Evolutionary conservation across 2,797 vertebrate species (phyloP).

Genomic region (Buceros bicornis): DNA sequence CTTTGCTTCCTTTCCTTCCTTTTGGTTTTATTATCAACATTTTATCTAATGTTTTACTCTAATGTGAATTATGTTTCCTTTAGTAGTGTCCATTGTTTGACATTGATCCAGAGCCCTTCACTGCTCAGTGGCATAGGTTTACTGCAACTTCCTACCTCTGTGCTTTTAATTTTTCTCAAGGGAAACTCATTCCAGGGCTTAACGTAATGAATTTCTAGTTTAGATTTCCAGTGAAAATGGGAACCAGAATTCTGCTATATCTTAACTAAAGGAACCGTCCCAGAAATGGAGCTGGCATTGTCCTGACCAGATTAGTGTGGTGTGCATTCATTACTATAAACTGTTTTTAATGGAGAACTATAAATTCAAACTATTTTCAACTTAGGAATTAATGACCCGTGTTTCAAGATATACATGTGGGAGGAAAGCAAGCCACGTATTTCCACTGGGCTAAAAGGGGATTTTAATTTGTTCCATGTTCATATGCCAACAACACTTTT

Average conservation of each 20-base stretch:
- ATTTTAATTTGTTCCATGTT: background rate
- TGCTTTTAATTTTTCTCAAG: constrained; percentile 73
- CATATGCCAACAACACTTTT: background rate
- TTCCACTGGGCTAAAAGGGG: background rate
- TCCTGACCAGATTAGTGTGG: constrained; percentile 32
- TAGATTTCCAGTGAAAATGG: constrained; percentile 66
- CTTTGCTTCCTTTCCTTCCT: constrained; percentile 3
- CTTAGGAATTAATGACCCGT: background rate
- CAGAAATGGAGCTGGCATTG: constrained; percentile 38
- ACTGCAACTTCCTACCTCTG: constrained; percentile 75
- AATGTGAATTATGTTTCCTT: constrained; percentile 9
- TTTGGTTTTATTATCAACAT: constrained; percentile 6
- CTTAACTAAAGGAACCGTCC: constrained; percentile 21
- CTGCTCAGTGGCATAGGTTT: constrained; percentile 64
- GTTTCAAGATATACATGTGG: background rate
- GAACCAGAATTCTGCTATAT: constrained; percentile 58
- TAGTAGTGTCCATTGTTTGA: constrained; percentile 48
- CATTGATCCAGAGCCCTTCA: constrained; percentile 61
- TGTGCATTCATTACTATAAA: constrained; percentile 8
- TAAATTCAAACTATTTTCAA: constrained; percentile 21
- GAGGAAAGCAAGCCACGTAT: background rate
- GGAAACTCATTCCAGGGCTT: constrained; percentile 65
- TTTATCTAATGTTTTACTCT: constrained; percentile 33
- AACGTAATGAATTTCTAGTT: constrained; percentile 70
- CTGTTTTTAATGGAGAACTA: background rate